Evolutionary conservation across 2,888 invertebrate species (phyloP).

Genomic region (Orthosia gothica): DNA sequence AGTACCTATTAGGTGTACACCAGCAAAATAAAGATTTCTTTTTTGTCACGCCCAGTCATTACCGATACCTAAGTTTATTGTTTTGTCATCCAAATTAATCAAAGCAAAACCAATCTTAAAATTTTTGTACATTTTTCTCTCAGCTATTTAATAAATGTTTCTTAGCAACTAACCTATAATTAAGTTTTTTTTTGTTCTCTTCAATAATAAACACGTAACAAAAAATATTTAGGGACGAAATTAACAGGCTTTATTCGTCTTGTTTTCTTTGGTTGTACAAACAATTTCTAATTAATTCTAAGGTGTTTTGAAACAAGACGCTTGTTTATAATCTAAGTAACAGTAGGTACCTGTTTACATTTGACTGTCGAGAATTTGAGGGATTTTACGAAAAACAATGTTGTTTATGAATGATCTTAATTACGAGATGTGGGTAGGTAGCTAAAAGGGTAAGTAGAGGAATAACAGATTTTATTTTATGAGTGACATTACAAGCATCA

Average conservation of each 20-base stretch:
- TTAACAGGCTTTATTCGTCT: constrained; percentile 35
- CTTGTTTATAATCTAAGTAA: constrained; percentile 63
- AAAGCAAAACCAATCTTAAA: neutral
- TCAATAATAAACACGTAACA: constrained; percentile 24
- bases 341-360: constrained; percentile 52
- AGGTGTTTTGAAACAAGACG: constrained; percentile 62
- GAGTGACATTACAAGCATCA: neutral
- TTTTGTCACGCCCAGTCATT: neutral
- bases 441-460: neutral
- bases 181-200: constrained; percentile 5
- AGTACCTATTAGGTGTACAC: neutral
- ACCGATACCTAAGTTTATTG: neutral
- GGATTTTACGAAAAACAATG: constrained; percentile 45
- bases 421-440: constrained; percentile 9
- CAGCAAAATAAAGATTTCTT: neutral
- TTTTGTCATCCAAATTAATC: neutral
- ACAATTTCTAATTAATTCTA: constrained; percentile 71
- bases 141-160: neutral
- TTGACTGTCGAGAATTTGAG: constrained; percentile 35
- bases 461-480: constrained; percentile 9
- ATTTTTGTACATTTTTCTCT: neutral
- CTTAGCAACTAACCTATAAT: neutral
- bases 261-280: constrained; percentile 57
- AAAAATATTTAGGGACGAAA: constrained; percentile 27
- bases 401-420: constrained; percentile 38